Percentiles rank a stretch among this genome's conserved stretches.
phyloP scores from a whole-genome alignment of 2,797 vertebrate genomes.

The Leptatherina wallacei region DNA sequence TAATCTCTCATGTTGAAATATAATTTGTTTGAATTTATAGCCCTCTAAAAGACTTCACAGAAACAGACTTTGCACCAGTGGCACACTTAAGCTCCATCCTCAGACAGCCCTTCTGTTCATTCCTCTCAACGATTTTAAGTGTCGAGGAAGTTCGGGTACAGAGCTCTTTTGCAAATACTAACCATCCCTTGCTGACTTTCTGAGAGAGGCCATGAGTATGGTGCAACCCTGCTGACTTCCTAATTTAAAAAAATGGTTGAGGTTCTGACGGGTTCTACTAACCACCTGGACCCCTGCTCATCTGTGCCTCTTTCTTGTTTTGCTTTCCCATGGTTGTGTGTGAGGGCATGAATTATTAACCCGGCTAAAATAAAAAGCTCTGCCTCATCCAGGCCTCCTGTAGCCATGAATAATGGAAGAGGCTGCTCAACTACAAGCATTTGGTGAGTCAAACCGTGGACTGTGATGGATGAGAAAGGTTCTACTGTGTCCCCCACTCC shows the following conservation, averaged over 20 bases:
- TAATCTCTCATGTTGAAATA: not conserved
- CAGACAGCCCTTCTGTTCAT: constrained; percentile 34
- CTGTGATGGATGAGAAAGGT: constrained; percentile 79
- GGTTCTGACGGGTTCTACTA: constrained; percentile 72
- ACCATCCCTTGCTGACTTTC: constrained; percentile 49
- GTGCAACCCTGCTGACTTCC: constrained; percentile 63
- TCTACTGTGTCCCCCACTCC: constrained; percentile 50
- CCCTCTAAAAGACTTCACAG: constrained; percentile 2
- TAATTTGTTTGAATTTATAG: constrained; percentile 5
- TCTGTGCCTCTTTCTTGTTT: constrained; percentile 70
- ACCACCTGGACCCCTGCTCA: constrained; percentile 74
- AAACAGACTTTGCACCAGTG: not conserved
- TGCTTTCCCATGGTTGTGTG: constrained; percentile 76
- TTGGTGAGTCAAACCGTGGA: constrained; percentile 84
- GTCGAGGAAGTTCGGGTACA: constrained; percentile 44
- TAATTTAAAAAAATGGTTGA: constrained; percentile 73
- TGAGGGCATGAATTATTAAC: constrained; percentile 87
- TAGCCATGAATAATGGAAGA: constrained; percentile 85
- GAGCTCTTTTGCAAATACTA: constrained; percentile 48
- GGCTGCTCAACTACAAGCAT: constrained; percentile 80
- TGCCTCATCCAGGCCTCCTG: constrained; percentile 80
- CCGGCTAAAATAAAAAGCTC: constrained; percentile 85
- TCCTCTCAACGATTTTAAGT: constrained; percentile 54
- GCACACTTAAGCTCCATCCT: constrained; percentile 19
- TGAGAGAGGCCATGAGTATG: constrained; percentile 56